phyloP scores from a whole-genome alignment of 2,888 invertebrate genomes.

The Limnephilus auricula region DNA sequence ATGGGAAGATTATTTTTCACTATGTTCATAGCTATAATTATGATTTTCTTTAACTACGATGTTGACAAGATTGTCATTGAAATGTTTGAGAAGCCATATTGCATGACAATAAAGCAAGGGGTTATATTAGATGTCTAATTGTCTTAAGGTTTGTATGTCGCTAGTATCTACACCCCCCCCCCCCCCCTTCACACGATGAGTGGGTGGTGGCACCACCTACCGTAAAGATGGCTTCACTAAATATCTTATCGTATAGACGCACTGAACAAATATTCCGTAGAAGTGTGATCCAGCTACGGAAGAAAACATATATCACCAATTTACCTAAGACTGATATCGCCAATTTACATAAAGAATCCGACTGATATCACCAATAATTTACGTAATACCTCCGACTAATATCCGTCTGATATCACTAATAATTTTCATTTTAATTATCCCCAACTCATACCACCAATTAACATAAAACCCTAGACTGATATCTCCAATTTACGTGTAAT shows the following conservation, averaged over 20 bases:
- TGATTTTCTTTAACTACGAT: no score
- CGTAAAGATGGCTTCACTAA: not conserved
- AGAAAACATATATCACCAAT: not conserved
- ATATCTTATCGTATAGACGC: not conserved
- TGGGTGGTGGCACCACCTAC: not conserved
- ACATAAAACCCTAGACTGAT: no score
- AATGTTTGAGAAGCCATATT: slow-evolving; percentile 3
- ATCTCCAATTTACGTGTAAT: no score
- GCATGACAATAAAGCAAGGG: not conserved
- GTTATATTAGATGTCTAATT: slow-evolving; percentile 35
- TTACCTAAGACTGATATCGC: no score
- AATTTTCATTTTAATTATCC: no score
- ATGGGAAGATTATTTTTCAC: no score
- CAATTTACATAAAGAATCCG: no score
- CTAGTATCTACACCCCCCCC: not conserved
- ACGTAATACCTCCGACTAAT: no score
- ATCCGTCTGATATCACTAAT: no score
- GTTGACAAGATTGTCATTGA: not conserved
- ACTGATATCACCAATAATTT: no score
- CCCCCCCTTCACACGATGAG: not conserved
- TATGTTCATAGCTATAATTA: no score
- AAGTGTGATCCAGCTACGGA: not conserved
- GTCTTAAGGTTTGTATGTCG: slow-evolving; percentile 23
- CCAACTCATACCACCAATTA: no score
- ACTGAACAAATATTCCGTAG: not conserved